A percentile compares a stretch with the other conserved stretches of the same genome.
These are phyloP conservation scores for Leucophenga varia DNA, from an alignment of 1,140 invertebrate genomes.

Conservation along the genomic window DNA sequence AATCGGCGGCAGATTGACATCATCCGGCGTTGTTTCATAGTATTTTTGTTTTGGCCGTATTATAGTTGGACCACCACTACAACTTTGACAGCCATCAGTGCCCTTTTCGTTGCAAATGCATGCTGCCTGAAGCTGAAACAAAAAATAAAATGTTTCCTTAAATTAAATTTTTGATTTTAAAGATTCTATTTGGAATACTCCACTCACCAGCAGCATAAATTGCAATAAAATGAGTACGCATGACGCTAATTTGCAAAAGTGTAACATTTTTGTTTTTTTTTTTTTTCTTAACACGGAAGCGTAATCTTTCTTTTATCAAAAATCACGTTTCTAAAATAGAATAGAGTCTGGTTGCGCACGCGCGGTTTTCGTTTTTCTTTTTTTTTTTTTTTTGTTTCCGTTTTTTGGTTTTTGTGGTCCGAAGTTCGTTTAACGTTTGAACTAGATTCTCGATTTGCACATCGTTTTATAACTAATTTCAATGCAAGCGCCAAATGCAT, in stretches of 20 bases:
- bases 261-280: no score
- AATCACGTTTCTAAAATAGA: no score
- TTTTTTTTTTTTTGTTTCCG: no score
- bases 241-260: not conserved
- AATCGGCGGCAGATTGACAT: conserved; percentile 39
- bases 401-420: conserved; percentile 31
- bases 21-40: conserved; percentile 18
- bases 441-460: conserved; percentile 31
- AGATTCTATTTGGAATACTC: not conserved
- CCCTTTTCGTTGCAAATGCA: conserved; percentile 56
- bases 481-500: no score
- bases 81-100: conserved; percentile 37
- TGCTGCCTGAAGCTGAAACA: conserved; percentile 30
- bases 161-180: not conserved
- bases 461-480: conserved; percentile 40
- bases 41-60: conserved; percentile 36
- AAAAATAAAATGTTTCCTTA: no score
- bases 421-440: conserved; percentile 38
- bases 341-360: no score
- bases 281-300: no score
- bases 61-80: conserved; percentile 28
- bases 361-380: no score
- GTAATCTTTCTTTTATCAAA: no score
- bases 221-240: not conserved
- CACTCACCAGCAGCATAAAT: not conserved